These are phyloP conservation scores for Lasius platythorax DNA, from an alignment of 2,888 invertebrate species.

Conservation along the genomic window DNA sequence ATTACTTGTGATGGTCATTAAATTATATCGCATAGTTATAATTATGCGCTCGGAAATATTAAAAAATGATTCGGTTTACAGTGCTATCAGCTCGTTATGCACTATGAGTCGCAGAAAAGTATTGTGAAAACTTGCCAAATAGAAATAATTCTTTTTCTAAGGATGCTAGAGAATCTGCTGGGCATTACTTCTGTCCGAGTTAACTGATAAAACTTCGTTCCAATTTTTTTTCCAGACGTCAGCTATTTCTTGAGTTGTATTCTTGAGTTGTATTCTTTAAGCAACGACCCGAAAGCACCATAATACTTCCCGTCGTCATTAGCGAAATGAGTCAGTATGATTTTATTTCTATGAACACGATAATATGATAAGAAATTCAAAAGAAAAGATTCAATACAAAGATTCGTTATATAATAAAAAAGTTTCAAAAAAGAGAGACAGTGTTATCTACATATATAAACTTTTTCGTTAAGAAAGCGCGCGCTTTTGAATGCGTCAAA, in stretches of 20 bases:
- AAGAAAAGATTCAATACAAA: background rate
- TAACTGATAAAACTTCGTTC: conserved; percentile 57
- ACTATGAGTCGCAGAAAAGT: conserved; percentile 23
- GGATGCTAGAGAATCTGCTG: conserved; percentile 31
- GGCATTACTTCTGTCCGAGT: conserved; percentile 16
- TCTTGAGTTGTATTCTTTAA: conserved; percentile 38
- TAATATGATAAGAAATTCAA: background rate
- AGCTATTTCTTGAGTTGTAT: conserved; percentile 42
- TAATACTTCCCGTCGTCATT: background rate
- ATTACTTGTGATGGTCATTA: background rate
- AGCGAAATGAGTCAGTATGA: background rate
- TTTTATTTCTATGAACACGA: background rate
- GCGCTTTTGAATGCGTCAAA: background rate
- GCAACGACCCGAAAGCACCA: conserved; percentile 24
- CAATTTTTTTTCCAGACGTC: conserved; percentile 37
- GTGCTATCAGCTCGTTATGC: background rate
- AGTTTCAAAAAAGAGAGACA: background rate
- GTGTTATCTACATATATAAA: background rate
- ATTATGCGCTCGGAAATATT: background rate
- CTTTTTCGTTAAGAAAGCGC: conserved; percentile 11
- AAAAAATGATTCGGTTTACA: background rate
- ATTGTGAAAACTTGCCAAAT: conserved; percentile 40
- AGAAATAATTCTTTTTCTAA: conserved; percentile 58
- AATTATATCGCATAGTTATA: background rate
- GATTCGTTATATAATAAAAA: background rate